Evolutionary conservation across 2,113 vertebrate genomes (phyloP).

Genomic region (Centropus unirufus): DNA sequence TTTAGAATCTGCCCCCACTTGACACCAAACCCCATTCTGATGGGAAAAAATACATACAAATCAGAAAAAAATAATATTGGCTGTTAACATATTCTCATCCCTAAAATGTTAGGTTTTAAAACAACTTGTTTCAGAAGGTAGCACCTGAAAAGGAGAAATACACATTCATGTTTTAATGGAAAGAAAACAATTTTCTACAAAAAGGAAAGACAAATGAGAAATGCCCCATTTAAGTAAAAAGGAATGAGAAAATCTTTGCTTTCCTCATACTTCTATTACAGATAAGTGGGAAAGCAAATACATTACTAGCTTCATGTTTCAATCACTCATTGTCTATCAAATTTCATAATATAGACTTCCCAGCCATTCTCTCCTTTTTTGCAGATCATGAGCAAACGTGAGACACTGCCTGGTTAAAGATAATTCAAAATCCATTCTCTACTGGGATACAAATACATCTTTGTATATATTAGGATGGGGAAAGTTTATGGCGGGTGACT

Average conservation of each 20-base stretch:
- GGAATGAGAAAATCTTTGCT: conserved; percentile 62
- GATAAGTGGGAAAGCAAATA: conserved; percentile 70
- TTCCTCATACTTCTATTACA: conserved; percentile 48
- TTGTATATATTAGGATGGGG: not conserved
- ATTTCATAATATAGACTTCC: not conserved
- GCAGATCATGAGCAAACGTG: conserved; percentile 23
- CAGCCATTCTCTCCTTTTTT: not conserved
- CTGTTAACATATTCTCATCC: not conserved
- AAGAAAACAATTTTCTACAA: conserved; percentile 61
- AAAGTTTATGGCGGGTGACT: conserved; percentile 67
- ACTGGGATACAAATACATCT: not conserved
- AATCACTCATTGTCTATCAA: conserved; percentile 65
- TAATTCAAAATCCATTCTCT: conserved; percentile 68
- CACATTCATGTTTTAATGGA: not conserved
- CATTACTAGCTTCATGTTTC: conserved; percentile 73
- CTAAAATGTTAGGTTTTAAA: not conserved
- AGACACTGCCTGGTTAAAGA: conserved; percentile 57
- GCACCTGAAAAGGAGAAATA: not conserved
- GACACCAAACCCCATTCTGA: not conserved
- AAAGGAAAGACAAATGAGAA: conserved; percentile 57
- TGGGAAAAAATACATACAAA: not conserved
- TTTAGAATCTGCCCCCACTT: not conserved
- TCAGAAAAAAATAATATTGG: not conserved
- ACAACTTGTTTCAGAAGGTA: not conserved
- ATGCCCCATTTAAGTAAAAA: conserved; percentile 16